phyloP scores from a whole-genome alignment of 1,140 invertebrate species.

The Drosophila prosaltans region DNA sequence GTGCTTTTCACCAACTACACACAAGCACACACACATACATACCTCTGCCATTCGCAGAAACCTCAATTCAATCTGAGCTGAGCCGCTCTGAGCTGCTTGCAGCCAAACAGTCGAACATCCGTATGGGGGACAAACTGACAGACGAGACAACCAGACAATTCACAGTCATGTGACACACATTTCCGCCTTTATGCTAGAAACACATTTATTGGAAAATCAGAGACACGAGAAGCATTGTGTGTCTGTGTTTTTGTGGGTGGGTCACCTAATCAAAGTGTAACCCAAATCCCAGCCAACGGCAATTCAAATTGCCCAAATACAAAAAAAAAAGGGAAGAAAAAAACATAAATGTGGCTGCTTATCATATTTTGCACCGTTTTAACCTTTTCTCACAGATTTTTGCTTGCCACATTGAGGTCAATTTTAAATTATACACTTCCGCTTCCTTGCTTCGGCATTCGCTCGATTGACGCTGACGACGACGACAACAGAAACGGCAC shows the following conservation, averaged over 20 bases:
- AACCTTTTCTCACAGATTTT: constrained; percentile 40
- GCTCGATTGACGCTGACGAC: constrained; percentile 67
- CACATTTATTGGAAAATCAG: constrained; percentile 14
- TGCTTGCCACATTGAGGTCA: constrained; percentile 58
- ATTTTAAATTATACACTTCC: constrained; percentile 81
- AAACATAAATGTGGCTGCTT: constrained; percentile 51
- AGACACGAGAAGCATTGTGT: background rate
- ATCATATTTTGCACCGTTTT: constrained; percentile 66
- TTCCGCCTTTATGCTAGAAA: constrained; percentile 16
- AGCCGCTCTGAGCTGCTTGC: constrained; percentile 66
- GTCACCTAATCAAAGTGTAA: constrained; percentile 24
- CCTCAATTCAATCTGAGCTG: constrained; percentile 74
- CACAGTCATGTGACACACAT: constrained; percentile 37
- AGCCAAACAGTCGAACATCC: constrained; percentile 48
- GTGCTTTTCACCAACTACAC: constrained; percentile 60
- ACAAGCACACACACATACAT: background rate
- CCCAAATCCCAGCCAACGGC: constrained; percentile 49
- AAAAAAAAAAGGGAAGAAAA: background rate
- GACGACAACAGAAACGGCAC: constrained; percentile 19
- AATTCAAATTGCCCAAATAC: constrained; percentile 22
- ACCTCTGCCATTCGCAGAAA: constrained; percentile 35
- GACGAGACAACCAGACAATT: constrained; percentile 1
- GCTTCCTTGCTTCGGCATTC: constrained; percentile 66
- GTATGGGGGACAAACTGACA: constrained; percentile 18
- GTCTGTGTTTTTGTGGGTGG: background rate